phyloP scores from a whole-genome alignment of 2,888 invertebrate species.

The Lepeophtheirus nordmannii region DNA sequence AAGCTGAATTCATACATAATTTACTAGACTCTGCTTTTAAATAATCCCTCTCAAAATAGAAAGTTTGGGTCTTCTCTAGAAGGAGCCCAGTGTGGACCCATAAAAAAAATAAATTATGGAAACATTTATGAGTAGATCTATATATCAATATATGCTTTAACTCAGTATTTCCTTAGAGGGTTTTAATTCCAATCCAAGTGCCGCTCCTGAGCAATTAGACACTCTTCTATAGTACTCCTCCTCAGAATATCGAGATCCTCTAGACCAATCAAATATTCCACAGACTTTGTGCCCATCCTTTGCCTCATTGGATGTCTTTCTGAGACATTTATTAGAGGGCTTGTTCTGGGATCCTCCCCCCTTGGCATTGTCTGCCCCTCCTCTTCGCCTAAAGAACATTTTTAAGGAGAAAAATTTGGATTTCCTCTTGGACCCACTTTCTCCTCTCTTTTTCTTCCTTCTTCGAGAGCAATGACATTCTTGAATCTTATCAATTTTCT shows the following conservation, averaged over 20 bases:
- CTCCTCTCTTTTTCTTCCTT: not conserved
- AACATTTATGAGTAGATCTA: no score
- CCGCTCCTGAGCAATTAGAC: not conserved
- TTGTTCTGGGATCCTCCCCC: no score
- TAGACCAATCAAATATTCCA: not conserved
- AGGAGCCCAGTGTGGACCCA: no score
- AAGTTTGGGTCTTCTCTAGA: no score
- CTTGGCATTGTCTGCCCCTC: not conserved
- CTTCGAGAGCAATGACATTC: not conserved
- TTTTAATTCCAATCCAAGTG: not conserved
- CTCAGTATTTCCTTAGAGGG: not conserved
- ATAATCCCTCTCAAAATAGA: no score
- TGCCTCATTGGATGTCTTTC: not conserved
- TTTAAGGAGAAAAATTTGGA: not conserved
- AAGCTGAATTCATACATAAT: no score
- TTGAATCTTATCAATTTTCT: not conserved
- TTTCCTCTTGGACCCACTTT: not conserved
- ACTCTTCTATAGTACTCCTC: not conserved
- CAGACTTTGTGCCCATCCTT: not conserved
- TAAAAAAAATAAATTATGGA: no score
- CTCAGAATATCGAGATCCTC: not conserved
- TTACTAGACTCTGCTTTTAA: no score
- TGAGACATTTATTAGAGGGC: not conserved
- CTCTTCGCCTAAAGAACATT: not conserved
- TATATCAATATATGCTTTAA: no score